Percentiles rank a stretch among this genome's conserved stretches.
Conservation (phyloP, 2,113 vertebrate species). For the Willisornis vidua region DNA sequence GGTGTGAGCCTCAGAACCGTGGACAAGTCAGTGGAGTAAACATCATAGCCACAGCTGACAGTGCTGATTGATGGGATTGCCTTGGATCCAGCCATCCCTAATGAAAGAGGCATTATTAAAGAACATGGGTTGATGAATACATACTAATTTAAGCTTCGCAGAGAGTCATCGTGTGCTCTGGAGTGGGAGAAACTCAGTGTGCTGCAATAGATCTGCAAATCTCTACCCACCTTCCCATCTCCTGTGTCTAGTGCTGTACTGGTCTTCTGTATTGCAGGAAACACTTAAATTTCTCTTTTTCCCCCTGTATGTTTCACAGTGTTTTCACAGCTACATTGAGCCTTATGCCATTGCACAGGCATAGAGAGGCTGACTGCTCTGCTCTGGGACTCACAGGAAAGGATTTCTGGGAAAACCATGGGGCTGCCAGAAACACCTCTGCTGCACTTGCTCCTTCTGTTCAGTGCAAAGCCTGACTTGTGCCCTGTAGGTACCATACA, state of each 20-base stretch:
- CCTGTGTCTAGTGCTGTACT: background rate
- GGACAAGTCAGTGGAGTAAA: background rate
- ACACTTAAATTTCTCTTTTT: background rate
- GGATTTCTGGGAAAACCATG: background rate
- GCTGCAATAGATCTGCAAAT: background rate
- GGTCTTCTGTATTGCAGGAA: background rate
- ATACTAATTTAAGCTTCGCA: background rate
- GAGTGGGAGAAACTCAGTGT: background rate
- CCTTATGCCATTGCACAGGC: background rate
- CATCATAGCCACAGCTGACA: background rate
- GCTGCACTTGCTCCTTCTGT: background rate
- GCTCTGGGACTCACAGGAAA: background rate
- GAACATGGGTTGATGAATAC: background rate
- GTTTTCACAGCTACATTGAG: background rate
- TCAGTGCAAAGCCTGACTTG: background rate
- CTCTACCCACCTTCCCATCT: background rate
- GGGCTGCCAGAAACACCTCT: background rate
- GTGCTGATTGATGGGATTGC: background rate
- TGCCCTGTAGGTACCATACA: background rate
- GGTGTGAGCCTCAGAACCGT: background rate
- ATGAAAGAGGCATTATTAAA: slow-evolving; percentile 7
- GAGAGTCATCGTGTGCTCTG: rapidly evolving
- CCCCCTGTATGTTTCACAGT: background rate
- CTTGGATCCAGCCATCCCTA: background rate
- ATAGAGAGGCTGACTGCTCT: background rate